These are phyloP conservation scores for Folsomia candida DNA, from an alignment of 2,888 invertebrate genomes.

Conservation along the genomic window DNA sequence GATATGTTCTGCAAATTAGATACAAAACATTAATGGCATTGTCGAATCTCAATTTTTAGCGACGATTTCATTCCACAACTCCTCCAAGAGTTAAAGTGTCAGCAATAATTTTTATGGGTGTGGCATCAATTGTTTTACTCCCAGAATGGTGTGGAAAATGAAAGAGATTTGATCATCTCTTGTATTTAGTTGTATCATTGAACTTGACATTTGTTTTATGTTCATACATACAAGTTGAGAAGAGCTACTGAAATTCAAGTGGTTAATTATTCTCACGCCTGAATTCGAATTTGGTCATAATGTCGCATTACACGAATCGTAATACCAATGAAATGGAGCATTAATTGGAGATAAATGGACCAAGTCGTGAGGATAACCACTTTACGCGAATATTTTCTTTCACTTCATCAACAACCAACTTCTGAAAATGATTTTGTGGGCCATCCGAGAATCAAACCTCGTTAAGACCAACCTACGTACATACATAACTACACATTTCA, in stretches of 20 bases:
- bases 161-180: background rate
- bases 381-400: background rate
- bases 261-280: background rate
- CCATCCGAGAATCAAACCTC: background rate
- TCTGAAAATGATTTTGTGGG: background rate
- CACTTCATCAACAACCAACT: background rate
- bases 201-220: background rate
- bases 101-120: background rate
- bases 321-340: background rate
- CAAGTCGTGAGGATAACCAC: background rate
- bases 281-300: background rate
- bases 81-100: no score
- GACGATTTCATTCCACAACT: background rate
- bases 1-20: conserved; percentile 71
- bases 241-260: background rate
- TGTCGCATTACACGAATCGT: background rate
- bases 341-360: background rate
- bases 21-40: conserved; percentile 10
- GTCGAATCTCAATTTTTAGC: background rate
- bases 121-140: background rate
- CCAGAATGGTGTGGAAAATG: background rate
- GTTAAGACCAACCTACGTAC: no score
- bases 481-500: no score
- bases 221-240: no score
- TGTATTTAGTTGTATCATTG: no score